phyloP scores from a whole-genome alignment of 2,888 invertebrate species.

The Congeria kusceri region DNA sequence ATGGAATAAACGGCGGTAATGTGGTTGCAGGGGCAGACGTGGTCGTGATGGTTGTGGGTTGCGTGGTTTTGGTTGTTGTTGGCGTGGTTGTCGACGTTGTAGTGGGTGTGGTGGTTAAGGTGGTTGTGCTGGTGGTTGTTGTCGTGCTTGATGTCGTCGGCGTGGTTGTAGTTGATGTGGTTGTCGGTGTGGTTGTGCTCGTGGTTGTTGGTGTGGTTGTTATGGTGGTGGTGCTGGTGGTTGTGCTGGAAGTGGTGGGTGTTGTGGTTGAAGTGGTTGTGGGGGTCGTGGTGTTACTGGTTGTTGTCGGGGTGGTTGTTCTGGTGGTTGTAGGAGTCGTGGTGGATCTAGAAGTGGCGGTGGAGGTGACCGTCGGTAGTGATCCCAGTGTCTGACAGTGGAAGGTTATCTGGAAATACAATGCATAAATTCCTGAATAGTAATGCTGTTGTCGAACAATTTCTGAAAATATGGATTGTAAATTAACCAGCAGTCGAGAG shows the following conservation, averaged over 20 bases:
- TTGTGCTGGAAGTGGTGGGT: constrained; percentile 28
- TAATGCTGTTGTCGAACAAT: no score
- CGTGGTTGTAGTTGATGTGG: no score
- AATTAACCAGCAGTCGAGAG: no score
- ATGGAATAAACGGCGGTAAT: constrained; percentile 56
- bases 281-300: no score
- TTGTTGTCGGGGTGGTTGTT: no score
- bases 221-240: no score
- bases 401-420: constrained; percentile 43
- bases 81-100: no score
- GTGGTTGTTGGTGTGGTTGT: no score
- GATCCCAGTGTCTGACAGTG: constrained; percentile 40
- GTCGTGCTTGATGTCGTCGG: constrained; percentile 36
- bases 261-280: constrained; percentile 31
- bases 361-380: constrained; percentile 27
- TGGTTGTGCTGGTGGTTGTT: constrained; percentile 30
- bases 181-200: no score
- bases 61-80: constrained; percentile 22
- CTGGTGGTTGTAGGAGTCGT: no score
- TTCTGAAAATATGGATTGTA: no score
- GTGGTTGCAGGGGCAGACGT: constrained; percentile 27
- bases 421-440: neutral
- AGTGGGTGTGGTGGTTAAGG: no score
- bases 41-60: constrained; percentile 23
- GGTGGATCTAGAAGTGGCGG: neutral